Percentiles rank a stretch among this genome's conserved stretches.
These are phyloP conservation scores for Hyperoplus lanceolatus DNA, from an alignment of 2,797 vertebrate species.

Conservation along the genomic window DNA sequence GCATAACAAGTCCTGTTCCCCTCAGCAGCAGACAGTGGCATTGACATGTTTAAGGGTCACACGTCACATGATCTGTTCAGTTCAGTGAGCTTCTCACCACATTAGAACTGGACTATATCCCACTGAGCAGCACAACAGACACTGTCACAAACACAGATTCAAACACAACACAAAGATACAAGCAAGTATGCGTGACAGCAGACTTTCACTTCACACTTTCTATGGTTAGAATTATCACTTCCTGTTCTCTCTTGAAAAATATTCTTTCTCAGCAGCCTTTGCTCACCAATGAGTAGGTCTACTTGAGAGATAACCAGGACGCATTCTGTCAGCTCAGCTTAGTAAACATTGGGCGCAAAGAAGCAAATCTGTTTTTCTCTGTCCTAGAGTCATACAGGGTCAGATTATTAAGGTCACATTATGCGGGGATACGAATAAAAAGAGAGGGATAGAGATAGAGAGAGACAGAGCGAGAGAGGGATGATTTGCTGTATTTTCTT, in stretches of 20 bases:
- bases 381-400: slow-evolving; percentile 61
- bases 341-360: slow-evolving; percentile 25
- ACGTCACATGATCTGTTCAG: slow-evolving; percentile 36
- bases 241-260: slow-evolving; percentile 21
- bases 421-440: slow-evolving; percentile 60
- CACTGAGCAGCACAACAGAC: slow-evolving; percentile 22
- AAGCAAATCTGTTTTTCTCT: slow-evolving; percentile 45
- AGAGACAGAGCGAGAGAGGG: slow-evolving; percentile 25
- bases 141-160: slow-evolving; percentile 1
- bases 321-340: slow-evolving; percentile 46
- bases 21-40: slow-evolving; percentile 11
- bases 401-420: slow-evolving; percentile 72
- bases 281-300: slow-evolving; percentile 31
- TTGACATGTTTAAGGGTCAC: slow-evolving; percentile 17
- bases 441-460: slow-evolving; percentile 18
- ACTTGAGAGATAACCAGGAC: slow-evolving; percentile 14
- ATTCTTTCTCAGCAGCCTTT: slow-evolving; percentile 2
- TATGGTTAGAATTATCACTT: slow-evolving; percentile 31
- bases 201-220: slow-evolving; percentile 29
- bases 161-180: slow-evolving; percentile 19
- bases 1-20: not conserved
- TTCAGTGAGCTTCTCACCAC: slow-evolving; percentile 27
- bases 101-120: slow-evolving; percentile 3
- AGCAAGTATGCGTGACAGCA: not conserved
- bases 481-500: slow-evolving; percentile 73